These are phyloP conservation scores for Seriola quinqueradiata DNA, from an alignment of 2,113 vertebrate species.

Conservation along the genomic window DNA sequence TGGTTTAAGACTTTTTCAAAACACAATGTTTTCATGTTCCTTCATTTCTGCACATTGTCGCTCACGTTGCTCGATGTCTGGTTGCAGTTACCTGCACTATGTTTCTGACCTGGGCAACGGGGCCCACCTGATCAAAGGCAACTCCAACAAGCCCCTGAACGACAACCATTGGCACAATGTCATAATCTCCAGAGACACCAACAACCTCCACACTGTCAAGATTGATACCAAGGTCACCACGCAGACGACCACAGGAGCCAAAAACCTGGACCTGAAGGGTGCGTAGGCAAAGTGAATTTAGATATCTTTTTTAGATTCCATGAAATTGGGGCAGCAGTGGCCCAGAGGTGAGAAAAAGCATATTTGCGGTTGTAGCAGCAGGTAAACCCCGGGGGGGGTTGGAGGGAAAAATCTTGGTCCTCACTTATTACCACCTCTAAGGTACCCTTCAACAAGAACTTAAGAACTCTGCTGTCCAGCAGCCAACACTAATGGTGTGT, in stretches of 20 bases:
- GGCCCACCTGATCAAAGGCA: conserved; percentile 97
- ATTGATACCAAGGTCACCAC: conserved; percentile 97
- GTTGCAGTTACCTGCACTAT: conserved; percentile 93
- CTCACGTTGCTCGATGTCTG: conserved; percentile 10
- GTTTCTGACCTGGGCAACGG: conserved; percentile 97
- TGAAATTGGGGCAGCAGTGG: conserved; percentile 20
- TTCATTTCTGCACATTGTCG: not conserved
- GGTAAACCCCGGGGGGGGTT: conserved; percentile 10
- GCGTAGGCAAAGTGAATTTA: conserved; percentile 15
- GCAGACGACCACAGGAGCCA: conserved; percentile 94
- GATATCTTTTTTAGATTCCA: not conserved
- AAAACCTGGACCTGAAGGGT: conserved; percentile 98
- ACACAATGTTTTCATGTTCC: not conserved
- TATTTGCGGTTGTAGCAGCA: conserved; percentile 17
- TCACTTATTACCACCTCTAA: conserved; percentile 36
- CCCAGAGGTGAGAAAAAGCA: conserved; percentile 11
- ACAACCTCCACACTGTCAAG: conserved; percentile 97
- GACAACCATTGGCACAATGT: conserved; percentile 99
- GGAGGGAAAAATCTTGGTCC: conserved; percentile 1
- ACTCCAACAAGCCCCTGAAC: conserved; percentile 96
- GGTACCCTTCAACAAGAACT: conserved; percentile 36
- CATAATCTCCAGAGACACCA: conserved; percentile 96
- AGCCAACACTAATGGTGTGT: conserved; percentile 5
- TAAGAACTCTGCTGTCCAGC: conserved; percentile 16
- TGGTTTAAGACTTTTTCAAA: not conserved